A percentile compares a stretch with the other conserved stretches of the same genome.
phyloP scores from a whole-genome alignment of 2,113 vertebrate genomes.

The Phalacrocorax aristotelis region DNA sequence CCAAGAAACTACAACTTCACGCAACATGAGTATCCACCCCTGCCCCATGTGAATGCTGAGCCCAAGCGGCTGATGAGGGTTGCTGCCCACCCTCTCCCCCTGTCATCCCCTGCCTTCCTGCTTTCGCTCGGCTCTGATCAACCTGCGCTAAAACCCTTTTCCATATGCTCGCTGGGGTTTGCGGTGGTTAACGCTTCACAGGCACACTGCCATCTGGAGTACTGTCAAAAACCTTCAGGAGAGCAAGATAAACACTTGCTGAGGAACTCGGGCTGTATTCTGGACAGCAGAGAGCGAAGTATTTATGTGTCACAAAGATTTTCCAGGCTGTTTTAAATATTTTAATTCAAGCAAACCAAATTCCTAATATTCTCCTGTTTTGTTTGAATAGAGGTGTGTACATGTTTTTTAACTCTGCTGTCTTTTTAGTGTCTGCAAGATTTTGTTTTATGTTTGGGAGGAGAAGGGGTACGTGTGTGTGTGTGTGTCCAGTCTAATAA shows the following conservation, averaged over 20 bases:
- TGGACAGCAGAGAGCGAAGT: not conserved
- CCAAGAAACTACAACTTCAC: not conserved
- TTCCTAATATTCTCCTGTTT: not conserved
- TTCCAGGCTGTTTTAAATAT: not conserved
- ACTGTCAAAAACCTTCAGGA: not conserved
- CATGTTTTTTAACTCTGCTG: accelerated
- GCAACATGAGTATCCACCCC: accelerated
- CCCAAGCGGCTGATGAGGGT: not conserved
- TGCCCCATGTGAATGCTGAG: not conserved
- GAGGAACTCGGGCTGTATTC: not conserved
- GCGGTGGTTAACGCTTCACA: not conserved
- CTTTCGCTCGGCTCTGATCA: not conserved
- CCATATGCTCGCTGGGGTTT: not conserved
- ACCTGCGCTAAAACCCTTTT: not conserved
- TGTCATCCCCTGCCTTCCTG: accelerated
- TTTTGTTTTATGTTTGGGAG: not conserved
- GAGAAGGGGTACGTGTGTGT: accelerated
- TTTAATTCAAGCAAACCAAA: not conserved
- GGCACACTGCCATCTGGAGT: conserved; percentile 15
- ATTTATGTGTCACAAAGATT: not conserved
- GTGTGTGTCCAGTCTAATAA: not conserved
- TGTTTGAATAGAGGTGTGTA: not conserved
- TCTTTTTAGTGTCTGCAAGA: not conserved
- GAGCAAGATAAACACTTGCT: not conserved
- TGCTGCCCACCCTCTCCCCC: accelerated